phyloP scores from a whole-genome alignment of 2,888 invertebrate genomes.

The Gastracanthus pulcherrimus region DNA sequence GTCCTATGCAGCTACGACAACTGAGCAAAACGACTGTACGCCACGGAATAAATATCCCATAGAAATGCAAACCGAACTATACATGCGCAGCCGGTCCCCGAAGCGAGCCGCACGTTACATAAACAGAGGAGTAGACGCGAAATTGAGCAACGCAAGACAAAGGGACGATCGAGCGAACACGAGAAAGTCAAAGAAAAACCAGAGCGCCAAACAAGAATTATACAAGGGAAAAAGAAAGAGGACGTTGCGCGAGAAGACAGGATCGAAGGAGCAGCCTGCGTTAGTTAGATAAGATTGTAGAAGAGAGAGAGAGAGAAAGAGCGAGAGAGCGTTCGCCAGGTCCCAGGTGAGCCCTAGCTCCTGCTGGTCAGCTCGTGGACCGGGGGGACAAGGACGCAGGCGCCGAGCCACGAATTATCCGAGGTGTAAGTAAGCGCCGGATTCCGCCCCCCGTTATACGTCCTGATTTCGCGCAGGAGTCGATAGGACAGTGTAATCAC shows the following conservation, averaged over 20 bases:
- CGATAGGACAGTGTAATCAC: neutral
- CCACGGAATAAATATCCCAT: conserved; percentile 25
- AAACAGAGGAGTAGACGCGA: neutral
- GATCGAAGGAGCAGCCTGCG: neutral
- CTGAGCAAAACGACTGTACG: neutral
- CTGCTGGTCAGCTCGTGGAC: too few relatives aligned
- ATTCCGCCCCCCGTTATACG: neutral
- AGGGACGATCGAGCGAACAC: neutral
- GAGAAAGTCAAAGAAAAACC: conserved; percentile 5
- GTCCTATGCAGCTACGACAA: neutral
- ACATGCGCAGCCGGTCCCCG: neutral
- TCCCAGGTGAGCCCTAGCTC: conserved; percentile 39
- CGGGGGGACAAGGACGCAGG: too few relatives aligned
- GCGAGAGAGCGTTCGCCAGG: conserved; percentile 2
- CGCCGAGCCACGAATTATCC: conserved; percentile 4
- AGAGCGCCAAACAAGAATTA: too few relatives aligned
- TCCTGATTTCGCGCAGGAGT: conserved; percentile 1
- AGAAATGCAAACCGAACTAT: conserved; percentile 24
- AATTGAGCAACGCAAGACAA: neutral
- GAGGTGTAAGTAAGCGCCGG: neutral
- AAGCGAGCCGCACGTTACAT: neutral
- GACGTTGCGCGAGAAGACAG: neutral
- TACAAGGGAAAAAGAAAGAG: neutral
- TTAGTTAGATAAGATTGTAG: conserved; percentile 25
- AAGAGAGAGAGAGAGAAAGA: neutral